These are phyloP conservation scores for Leuciscus idus DNA, from an alignment of 2,113 vertebrate species.

Conservation along the genomic window DNA sequence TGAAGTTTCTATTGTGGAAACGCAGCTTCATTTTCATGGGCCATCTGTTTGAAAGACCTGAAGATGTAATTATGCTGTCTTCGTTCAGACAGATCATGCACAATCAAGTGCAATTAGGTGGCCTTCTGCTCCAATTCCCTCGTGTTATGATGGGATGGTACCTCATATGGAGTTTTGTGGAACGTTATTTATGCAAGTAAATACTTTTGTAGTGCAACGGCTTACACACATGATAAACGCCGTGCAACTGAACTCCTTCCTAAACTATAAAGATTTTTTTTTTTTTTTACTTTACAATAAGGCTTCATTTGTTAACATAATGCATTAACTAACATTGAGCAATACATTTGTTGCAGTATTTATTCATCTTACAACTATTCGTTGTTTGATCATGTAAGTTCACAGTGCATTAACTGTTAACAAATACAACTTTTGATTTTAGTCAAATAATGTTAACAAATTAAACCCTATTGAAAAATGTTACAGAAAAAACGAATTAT, in stretches of 20 bases:
- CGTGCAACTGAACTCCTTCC: background rate
- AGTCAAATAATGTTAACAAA: no score
- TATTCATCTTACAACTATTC: no score
- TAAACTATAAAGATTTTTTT: background rate
- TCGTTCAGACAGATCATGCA: conserved; percentile 31
- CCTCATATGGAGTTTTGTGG: background rate
- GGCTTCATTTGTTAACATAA: no score
- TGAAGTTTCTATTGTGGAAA: conserved; percentile 36
- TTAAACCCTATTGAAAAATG: no score
- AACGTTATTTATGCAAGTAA: background rate
- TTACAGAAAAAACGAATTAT: background rate
- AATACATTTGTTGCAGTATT: no score
- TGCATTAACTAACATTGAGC: no score
- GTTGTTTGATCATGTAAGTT: no score
- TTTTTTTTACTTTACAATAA: no score
- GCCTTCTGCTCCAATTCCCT: conserved; percentile 29
- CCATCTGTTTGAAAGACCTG: conserved; percentile 36
- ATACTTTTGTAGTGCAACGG: background rate
- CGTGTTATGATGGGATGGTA: conserved; percentile 3
- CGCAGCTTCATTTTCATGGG: conserved; percentile 37
- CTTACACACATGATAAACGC: background rate
- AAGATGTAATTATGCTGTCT: conserved; percentile 44
- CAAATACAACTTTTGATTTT: no score
- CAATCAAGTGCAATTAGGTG: conserved; percentile 48
- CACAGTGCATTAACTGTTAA: no score